Evolutionary conservation across 2,797 vertebrate species (phyloP), one percentile per base, ranked within the genome.

Genomic region (Falco rusticolus): DNA sequence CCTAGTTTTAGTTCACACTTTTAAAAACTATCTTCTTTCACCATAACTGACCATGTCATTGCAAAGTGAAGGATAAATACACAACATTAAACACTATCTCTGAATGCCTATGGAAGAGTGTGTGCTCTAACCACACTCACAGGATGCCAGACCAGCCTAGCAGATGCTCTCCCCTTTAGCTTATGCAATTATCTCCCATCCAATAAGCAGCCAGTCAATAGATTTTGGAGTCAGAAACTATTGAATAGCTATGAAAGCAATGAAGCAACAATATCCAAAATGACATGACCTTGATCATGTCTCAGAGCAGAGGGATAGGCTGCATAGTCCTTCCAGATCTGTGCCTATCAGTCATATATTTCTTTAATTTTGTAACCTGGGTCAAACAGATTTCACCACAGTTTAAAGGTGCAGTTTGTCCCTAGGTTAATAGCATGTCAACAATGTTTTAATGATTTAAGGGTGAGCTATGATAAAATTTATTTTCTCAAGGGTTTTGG

Each of bases 1-100:
- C 39, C 68, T 43, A 57, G 15, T 6, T 65, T 61, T 18, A 79
- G 15, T 28, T 71, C 51, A 21, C 16, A 41, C 28, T 64, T 86
- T 7, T 1, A 13, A 48, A 74, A 82, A 45, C 57, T 75, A 18
- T 48, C 22, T 31, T 77, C 34, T 48, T 66, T 48, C 47, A 53
- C 41, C 1, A 0, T 53, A 76, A 68, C 56, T 48, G 43, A 34
- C 41, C 31, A 48, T 0, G 6, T 3, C 80, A 31, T 4, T 78
- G 41, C 41, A 57, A 75, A 87, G 50, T 29, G 47, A 57, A 64
- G 65, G 26, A 61, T 18, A 89, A 85, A 75, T 14, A 77, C 1
- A 24, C 28, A n/a, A 11, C 0, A 0, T 29, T 65, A 59, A 87
- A 60, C 9, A 59, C 5, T 9, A 66, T 0, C 5, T 17, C 20